Evolutionary conservation across 2,113 vertebrate species (phyloP).

Genomic region (Xenopus laevis): DNA sequence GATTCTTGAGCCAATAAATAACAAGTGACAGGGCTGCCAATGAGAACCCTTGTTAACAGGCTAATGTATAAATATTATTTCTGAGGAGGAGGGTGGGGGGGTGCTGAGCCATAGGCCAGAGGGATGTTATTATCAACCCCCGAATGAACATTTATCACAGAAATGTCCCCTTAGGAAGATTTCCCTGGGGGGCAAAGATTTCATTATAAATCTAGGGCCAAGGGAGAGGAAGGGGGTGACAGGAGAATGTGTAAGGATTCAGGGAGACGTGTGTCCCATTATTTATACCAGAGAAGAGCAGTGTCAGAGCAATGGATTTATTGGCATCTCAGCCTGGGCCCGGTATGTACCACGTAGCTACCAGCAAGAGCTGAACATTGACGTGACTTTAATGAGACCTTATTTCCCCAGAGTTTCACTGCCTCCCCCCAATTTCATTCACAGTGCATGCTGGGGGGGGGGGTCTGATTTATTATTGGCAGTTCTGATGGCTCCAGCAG

Average conservation of each 20-base stretch:
- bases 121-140: not conserved
- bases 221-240: not conserved
- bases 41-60: not conserved
- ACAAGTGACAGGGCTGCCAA: too few species aligned
- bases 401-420: slow-evolving; percentile 24
- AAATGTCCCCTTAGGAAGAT: slow-evolving; percentile 20
- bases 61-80: not conserved
- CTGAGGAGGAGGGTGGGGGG: not conserved
- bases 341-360: slow-evolving; percentile 18
- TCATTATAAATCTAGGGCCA: not conserved
- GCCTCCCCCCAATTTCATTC: slow-evolving; percentile 5
- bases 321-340: not conserved
- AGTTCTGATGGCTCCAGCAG: not conserved
- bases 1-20: too few species aligned
- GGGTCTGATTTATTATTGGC: slow-evolving; percentile 5
- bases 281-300: not conserved
- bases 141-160: not conserved
- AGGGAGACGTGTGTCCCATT: not conserved
- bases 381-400: slow-evolving; percentile 22
- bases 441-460: not conserved
- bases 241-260: not conserved
- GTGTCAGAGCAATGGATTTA: slow-evolving; percentile 16
- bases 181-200: not conserved
- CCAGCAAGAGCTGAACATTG: slow-evolving; percentile 17
- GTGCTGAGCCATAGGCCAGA: too few species aligned